Base-by-base conservation (phyloP, 2,797 vertebrate species). In the Hypotaenidia philippensis region DNA sequence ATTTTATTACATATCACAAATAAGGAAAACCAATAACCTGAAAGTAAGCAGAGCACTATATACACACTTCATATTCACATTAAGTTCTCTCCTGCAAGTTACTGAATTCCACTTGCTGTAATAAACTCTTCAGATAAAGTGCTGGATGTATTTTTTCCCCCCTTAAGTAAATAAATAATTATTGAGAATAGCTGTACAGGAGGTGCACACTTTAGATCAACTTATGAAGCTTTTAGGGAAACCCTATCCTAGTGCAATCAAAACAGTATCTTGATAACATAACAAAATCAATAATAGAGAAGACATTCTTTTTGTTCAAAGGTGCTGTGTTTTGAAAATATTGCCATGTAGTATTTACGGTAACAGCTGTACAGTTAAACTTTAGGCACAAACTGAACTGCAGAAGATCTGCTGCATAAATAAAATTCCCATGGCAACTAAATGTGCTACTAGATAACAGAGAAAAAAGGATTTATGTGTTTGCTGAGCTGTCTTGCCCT, bases 341-440 rank as follows among this genome's bases (percentile, higher is more conserved):
- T 97, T 98, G 96, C 97, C 97, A 96, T 97, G 97, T 97, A 97
- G 97, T 97, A 97, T 98, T 98, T 97, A 97, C 36, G 74, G 93
- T 97, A 98, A 98, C 98, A 98, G 98, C 98, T 98, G 98, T 98
- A 98, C 78, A 90, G 97, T 97, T 98, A 98, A 98, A 98, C 98
- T 98, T 98, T 97, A 97, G 98, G 98, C 98, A 98, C 97, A 98
- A 98, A 98, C 98, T 98, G 97, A 99, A 98, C 97, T 98, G 97
- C 95, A 95, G 97, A 98, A 97, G 97, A 98, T 98, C 97, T 97
- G 96, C 97, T 98, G 98, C 98, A 98, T 98, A 98, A 98, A 98
- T 98, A 98, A 98, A 98, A 98, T 98, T 98, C 98, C 98, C 98
- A 98, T 98, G 98, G 98, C 98, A 98, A 98, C 98, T 98, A 98